phyloP scores from a whole-genome alignment of 2,888 invertebrate species.

The Brenthis daphne region DNA sequence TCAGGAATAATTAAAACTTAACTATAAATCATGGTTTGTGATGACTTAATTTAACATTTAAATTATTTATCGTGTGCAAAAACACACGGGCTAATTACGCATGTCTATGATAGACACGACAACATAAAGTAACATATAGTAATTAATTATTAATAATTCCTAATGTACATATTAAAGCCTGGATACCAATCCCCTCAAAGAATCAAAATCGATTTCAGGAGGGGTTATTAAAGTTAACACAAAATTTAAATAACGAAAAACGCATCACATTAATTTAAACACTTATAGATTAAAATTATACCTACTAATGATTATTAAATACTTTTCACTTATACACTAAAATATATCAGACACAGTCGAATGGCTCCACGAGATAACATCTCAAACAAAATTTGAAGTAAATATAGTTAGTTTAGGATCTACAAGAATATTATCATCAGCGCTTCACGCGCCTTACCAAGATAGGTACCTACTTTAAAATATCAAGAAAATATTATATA shows the following conservation, averaged over 20 bases:
- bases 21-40: background rate
- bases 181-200: slow-evolving; percentile 27
- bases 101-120: background rate
- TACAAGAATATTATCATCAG: too few relatives aligned
- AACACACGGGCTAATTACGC: background rate
- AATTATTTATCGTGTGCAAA: background rate
- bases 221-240: slow-evolving; percentile 1
- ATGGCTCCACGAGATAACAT: slow-evolving; percentile 3
- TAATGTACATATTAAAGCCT: slow-evolving; percentile 33
- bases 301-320: background rate
- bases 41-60: background rate
- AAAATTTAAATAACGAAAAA: background rate
- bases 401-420: background rate
- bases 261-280: background rate
- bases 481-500: background rate
- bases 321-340: slow-evolving; percentile 2
- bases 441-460: too few relatives aligned
- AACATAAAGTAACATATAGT: slow-evolving; percentile 12
- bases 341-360: slow-evolving; percentile 12
- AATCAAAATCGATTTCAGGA: slow-evolving; percentile 22
- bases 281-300: slow-evolving; percentile 10
- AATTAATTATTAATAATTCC: background rate
- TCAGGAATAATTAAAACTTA: background rate
- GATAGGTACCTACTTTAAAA: too few relatives aligned
- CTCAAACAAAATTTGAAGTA: background rate